These are phyloP conservation scores for Brachypteracias leptosomus DNA, from an alignment of 2,113 vertebrate species.

Conservation along the genomic window DNA sequence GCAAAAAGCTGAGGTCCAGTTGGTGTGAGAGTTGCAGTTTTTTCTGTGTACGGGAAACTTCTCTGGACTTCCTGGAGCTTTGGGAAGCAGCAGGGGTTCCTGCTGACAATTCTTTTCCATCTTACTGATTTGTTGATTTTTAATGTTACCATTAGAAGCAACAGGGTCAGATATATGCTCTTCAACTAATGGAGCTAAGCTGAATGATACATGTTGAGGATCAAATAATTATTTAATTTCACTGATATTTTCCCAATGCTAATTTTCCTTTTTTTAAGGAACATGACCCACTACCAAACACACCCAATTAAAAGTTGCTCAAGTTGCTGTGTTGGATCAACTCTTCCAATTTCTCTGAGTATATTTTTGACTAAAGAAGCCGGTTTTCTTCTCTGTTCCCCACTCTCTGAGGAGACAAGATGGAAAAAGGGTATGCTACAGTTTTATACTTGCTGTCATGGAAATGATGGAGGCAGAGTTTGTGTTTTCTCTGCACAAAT, in stretches of 20 bases:
- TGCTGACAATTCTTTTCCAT: neutral
- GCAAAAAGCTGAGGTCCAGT: neutral
- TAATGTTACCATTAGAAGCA: neutral
- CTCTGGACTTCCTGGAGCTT: neutral
- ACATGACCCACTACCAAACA: neutral
- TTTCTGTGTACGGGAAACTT: neutral
- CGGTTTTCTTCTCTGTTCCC: neutral
- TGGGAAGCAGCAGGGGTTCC: neutral
- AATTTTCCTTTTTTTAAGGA: neutral
- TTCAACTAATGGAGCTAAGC: neutral
- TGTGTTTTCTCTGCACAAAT: constrained; percentile 2
- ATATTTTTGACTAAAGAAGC: neutral
- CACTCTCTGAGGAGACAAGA: neutral
- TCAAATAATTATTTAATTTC: neutral
- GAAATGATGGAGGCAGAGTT: neutral
- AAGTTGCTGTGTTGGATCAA: neutral
- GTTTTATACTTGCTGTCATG: neutral
- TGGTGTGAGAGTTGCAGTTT: neutral
- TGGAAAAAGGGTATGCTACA: neutral
- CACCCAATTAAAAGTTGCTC: neutral
- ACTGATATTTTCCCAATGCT: neutral
- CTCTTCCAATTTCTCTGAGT: neutral
- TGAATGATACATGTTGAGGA: neutral
- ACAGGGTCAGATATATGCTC: neutral
- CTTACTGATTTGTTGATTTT: neutral